phyloP scores from a whole-genome alignment of 2,888 invertebrate species.

The Hypena proboscidalis region DNA sequence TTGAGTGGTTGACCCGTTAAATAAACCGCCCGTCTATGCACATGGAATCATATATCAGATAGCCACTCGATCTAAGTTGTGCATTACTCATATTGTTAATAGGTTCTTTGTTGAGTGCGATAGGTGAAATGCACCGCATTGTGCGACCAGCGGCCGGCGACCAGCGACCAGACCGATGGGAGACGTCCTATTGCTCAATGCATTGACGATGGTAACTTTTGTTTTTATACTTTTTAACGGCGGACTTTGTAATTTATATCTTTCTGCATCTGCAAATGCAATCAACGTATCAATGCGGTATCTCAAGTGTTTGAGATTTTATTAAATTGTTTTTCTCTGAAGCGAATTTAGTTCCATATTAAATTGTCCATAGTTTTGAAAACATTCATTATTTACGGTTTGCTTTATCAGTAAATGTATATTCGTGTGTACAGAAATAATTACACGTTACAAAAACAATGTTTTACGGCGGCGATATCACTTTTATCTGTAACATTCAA shows the following conservation, averaged over 20 bases:
- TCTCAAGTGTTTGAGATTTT: not conserved
- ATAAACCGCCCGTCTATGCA: constrained; percentile 49
- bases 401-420: not conserved
- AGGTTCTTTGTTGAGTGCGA: constrained; percentile 69
- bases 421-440: not conserved
- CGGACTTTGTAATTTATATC: constrained; percentile 32
- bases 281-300: constrained; percentile 5
- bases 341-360: too few relatives aligned
- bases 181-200: constrained; percentile 46
- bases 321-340: not conserved
- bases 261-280: constrained; percentile 16
- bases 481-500: constrained; percentile 34
- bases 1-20: constrained; percentile 3
- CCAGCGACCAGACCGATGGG: constrained; percentile 39
- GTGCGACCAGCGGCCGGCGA: constrained; percentile 50
- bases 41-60: constrained; percentile 53
- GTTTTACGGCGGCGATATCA: constrained; percentile 18
- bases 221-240: constrained; percentile 27
- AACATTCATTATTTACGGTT: too few relatives aligned
- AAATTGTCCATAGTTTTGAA: too few relatives aligned
- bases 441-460: constrained; percentile 7
- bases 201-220: constrained; percentile 40
- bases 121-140: constrained; percentile 63
- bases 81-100: constrained; percentile 73
- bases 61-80: constrained; percentile 69